These are phyloP conservation scores for Trachelus iudaicus DNA, from an alignment of 2,888 invertebrate species.

Conservation along the genomic window DNA sequence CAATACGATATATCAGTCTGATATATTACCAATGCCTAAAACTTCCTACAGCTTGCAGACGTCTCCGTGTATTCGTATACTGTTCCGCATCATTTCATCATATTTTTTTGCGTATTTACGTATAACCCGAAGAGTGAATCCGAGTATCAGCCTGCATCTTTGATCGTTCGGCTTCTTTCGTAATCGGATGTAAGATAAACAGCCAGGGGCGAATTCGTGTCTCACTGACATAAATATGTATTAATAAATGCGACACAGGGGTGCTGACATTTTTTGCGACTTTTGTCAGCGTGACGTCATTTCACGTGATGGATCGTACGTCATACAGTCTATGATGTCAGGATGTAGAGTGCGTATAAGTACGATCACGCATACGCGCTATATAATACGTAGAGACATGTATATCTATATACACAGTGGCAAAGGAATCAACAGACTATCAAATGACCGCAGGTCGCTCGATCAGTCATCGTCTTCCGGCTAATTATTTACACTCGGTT, in stretches of 20 bases:
- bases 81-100: background rate
- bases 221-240: background rate
- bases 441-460: constrained; percentile 13
- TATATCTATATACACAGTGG: background rate
- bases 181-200: background rate
- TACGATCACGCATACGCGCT: background rate
- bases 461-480: constrained; percentile 20
- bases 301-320: background rate
- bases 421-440: constrained; percentile 1
- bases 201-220: background rate
- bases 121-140: background rate
- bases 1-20: background rate
- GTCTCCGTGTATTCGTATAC: background rate
- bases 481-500: constrained; percentile 20
- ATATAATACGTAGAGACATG: background rate
- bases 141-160: background rate
- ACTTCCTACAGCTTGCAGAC: background rate
- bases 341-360: background rate
- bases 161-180: background rate
- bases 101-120: background rate
- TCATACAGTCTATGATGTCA: background rate
- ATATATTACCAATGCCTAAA: background rate
- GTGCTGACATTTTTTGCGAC: background rate
- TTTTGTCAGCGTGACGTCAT: background rate
- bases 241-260: background rate